Conservation (phyloP, 2,113 vertebrate species). For the Bostrychus sinensis region DNA sequence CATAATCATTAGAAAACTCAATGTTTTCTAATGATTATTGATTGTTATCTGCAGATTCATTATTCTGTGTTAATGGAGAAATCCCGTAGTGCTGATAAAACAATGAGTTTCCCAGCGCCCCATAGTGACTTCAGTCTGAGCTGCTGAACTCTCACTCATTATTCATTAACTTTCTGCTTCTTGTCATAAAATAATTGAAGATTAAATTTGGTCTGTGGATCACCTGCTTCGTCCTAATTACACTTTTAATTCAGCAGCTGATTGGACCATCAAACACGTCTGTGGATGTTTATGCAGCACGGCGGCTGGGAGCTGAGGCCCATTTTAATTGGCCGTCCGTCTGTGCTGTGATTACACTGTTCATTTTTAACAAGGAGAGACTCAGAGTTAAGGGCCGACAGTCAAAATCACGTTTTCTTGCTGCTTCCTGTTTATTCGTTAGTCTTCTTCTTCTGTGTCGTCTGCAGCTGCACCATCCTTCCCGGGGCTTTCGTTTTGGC, state of each 20-base stretch:
- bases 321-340: slow-evolving; percentile 20
- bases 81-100: neutral
- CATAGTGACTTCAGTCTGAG: slow-evolving; percentile 3
- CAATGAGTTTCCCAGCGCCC: neutral
- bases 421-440: slow-evolving; percentile 4
- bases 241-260: slow-evolving; percentile 39
- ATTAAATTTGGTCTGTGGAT: slow-evolving; percentile 46
- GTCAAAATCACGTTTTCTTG: neutral
- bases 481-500: slow-evolving; percentile 88
- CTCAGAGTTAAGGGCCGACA: slow-evolving; percentile 1
- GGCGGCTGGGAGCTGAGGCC: slow-evolving; percentile 13
- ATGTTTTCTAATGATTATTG: slow-evolving; percentile 10
- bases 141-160: slow-evolving; percentile 19
- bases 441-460: slow-evolving; percentile 1
- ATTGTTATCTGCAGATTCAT: slow-evolving; percentile 10
- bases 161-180: slow-evolving; percentile 14
- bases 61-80: slow-evolving; percentile 9
- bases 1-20: no score
- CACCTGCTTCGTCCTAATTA: slow-evolving; percentile 46
- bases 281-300: slow-evolving; percentile 21
- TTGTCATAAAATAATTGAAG: slow-evolving; percentile 24
- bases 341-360: slow-evolving; percentile 44
- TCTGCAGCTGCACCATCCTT: slow-evolving; percentile 88
- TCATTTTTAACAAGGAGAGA: slow-evolving; percentile 15
- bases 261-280: slow-evolving; percentile 36